phyloP scores from a whole-genome alignment of 2,113 vertebrate genomes.

The Danio rerio region GRCz12tu NC_133198.1:42227001-42227500 shows the following conservation, averaged over 20 bases:
- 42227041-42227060: slow-evolving; percentile 27
- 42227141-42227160: slow-evolving; percentile 50
- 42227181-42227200: slow-evolving; percentile 39
- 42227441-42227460: too few relatives aligned
- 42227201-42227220: slow-evolving; percentile 1
- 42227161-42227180: slow-evolving; percentile 50
- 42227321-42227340: not conserved
- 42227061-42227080: slow-evolving; percentile 17
- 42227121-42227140: slow-evolving; percentile 23
- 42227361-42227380: too few relatives aligned
- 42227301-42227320: not conserved
- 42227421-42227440: too few relatives aligned
- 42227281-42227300: too few relatives aligned
- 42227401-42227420: too few relatives aligned
- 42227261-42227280: too few relatives aligned
- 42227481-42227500: too few relatives aligned
- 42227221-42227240: not conserved
- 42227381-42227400: too few relatives aligned
- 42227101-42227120: not conserved
- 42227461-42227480: too few relatives aligned
- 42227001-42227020: slow-evolving; percentile 15
- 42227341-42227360: not conserved
- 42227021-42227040: not conserved
- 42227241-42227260: not conserved
- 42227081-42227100: not conserved